Evolutionary conservation across 1,140 invertebrate species (phyloP), one percentile per base, ranked within the genome.

Genomic region (Ooceraea biroi): DNA sequence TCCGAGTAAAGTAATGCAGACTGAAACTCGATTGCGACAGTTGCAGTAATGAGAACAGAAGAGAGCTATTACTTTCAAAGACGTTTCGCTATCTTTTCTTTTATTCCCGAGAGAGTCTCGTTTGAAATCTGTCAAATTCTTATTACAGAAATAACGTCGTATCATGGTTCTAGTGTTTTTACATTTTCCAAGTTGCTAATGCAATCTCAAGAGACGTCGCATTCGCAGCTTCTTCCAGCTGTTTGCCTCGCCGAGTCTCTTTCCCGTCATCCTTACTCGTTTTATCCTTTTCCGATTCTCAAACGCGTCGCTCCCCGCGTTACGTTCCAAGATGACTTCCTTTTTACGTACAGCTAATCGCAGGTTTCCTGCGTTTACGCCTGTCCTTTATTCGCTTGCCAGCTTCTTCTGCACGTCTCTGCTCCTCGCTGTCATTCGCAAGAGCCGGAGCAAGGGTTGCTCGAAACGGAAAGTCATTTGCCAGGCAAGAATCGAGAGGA

Each of bases 391-490:
- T 27, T 48, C 30, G 25, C 58, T 65, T 27, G 22, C 17, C 30
- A 19, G 46, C 46, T 77, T 19, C 25, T 48, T 27, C 27, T 25
- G 22, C 41, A n/a, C 48, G 72, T 52, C 30, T 74, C 44, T 19
- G 74, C n/a, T 1, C 22, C 48, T 30, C 25, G 41, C 57, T 63
- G 76, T 78, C 63, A 50, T 52, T 83, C 80, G 41, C 58, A 41
- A 65, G 60, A 46, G 19, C 41, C 17, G 25, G 27, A n/a, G 22
- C 14, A 17, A 44, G 25, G 30, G n/a, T 50, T 36, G 10, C 36
- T 84, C 7, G 50, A 85, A 82, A 66, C 25, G 85, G 46, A 82
- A 68, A 85, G 83, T 86, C 83, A 85, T 82, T 86, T 73, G 50
- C 60, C 58, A 30, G 74, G 48, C 41, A 36, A 86, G 72, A 63